These are phyloP conservation scores for Pristionchus mayeri DNA, from an alignment of 2,888 invertebrate species.

Conservation along the genomic window DNA sequence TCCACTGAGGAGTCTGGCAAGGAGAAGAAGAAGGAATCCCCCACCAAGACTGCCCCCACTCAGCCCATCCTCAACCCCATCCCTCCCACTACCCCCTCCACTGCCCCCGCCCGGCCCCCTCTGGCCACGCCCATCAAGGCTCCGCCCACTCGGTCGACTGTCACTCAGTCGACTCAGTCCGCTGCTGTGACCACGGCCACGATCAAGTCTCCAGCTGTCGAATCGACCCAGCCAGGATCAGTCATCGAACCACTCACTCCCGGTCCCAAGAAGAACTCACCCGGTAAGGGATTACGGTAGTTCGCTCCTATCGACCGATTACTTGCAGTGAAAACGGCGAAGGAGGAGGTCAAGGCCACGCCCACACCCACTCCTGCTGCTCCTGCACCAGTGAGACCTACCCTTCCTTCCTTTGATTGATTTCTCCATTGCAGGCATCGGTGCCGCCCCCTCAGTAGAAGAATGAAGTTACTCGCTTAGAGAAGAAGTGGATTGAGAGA, in stretches of 20 bases:
- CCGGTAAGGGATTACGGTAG: conserved; percentile 18
- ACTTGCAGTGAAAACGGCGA: conserved; percentile 2
- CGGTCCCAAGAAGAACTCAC: background rate
- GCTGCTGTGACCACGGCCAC: background rate
- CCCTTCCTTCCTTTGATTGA: background rate
- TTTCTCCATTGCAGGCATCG: background rate
- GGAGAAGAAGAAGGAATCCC: background rate
- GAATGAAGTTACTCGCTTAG: background rate
- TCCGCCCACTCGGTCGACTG: background rate
- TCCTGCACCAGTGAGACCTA: background rate
- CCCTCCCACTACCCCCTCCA: background rate
- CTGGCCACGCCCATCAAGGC: background rate
- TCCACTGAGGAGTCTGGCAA: background rate
- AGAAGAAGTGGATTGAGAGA: background rate
- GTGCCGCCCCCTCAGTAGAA: background rate
- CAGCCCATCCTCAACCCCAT: too few relatives aligned
- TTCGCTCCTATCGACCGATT: background rate
- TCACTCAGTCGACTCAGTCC: too few relatives aligned
- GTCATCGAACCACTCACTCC: background rate
- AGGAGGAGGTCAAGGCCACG: conserved; percentile 1
- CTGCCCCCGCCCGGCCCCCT: background rate
- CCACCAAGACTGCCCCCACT: conserved; percentile 1
- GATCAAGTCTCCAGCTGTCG: background rate
- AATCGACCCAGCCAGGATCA: background rate
- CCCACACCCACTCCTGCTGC: background rate